These are phyloP conservation scores for Tyrannus savana DNA, from an alignment of 2,113 vertebrate genomes.

Conservation along the genomic window DNA sequence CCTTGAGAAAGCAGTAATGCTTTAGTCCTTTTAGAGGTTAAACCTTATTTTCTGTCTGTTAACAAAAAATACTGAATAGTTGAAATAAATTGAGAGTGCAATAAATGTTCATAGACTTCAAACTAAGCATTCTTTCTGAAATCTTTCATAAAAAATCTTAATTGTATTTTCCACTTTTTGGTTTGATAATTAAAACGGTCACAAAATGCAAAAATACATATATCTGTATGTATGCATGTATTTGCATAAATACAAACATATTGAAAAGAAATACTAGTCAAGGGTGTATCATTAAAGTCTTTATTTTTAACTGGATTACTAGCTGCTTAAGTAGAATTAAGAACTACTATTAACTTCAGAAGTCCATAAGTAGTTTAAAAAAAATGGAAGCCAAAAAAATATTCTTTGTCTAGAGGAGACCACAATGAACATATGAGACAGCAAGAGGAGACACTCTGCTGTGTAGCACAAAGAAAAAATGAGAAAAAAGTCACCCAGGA, in stretches of 20 bases:
- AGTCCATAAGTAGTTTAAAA: neutral
- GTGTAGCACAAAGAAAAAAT: neutral
- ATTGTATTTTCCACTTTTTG: neutral
- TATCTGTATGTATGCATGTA: neutral
- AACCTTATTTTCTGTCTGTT: neutral
- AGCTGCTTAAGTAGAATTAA: neutral
- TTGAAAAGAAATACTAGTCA: neutral
- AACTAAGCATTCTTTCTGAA: neutral
- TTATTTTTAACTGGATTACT: neutral
- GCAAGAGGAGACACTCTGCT: neutral
- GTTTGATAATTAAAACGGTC: neutral
- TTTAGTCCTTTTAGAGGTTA: slow-evolving; percentile 5
- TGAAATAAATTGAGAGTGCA: neutral
- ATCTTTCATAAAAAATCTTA: neutral
- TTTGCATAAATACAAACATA: neutral
- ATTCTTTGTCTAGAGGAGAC: neutral
- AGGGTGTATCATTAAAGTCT: neutral
- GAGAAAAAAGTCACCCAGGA: neutral
- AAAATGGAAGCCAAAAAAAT: neutral
- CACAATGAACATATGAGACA: neutral
- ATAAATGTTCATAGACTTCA: neutral
- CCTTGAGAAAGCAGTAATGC: neutral
- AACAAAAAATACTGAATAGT: neutral
- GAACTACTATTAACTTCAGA: neutral
- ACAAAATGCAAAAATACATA: neutral